Percentiles rank a stretch among this genome's conserved stretches.
These are phyloP conservation scores for Drosophila bocqueti DNA, from an alignment of 1,140 invertebrate genomes.

Conservation along the genomic window DNA sequence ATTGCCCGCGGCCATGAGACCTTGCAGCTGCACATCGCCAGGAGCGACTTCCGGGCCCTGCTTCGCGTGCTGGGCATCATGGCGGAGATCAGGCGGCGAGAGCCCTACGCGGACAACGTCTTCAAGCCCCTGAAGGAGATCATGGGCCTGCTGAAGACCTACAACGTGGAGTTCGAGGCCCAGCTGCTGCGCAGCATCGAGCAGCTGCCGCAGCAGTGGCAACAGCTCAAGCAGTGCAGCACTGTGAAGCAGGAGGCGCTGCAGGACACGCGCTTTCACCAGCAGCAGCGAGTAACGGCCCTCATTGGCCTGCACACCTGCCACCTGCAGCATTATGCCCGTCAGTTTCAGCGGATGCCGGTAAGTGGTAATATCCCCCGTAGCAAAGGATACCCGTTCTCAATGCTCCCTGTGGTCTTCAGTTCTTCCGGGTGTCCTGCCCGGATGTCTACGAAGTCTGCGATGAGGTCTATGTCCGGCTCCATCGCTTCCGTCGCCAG, in stretches of 20 bases:
- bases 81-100: constrained; percentile 87
- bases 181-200: constrained; percentile 86
- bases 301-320: constrained; percentile 91
- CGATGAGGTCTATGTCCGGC: constrained; percentile 88
- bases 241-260: constrained; percentile 94
- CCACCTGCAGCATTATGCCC: constrained; percentile 89
- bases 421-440: constrained; percentile 89
- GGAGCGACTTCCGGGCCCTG: constrained; percentile 88
- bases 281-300: constrained; percentile 90
- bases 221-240: constrained; percentile 93
- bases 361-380: constrained; percentile 71
- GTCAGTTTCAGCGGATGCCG: constrained; percentile 87
- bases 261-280: constrained; percentile 88
- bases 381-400: background rate
- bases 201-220: constrained; percentile 95
- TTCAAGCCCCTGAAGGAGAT: constrained; percentile 94
- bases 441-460: constrained; percentile 89
- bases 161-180: constrained; percentile 89
- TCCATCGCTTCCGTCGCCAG: constrained; percentile 88
- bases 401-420: constrained; percentile 42
- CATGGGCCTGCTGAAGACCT: constrained; percentile 90
- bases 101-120: constrained; percentile 89
- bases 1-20: constrained; percentile 87
- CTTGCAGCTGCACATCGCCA: constrained; percentile 86
- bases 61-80: constrained; percentile 86